Conservation (phyloP, 2,113 vertebrate species). For the Pluvianellus socialis region DNA sequence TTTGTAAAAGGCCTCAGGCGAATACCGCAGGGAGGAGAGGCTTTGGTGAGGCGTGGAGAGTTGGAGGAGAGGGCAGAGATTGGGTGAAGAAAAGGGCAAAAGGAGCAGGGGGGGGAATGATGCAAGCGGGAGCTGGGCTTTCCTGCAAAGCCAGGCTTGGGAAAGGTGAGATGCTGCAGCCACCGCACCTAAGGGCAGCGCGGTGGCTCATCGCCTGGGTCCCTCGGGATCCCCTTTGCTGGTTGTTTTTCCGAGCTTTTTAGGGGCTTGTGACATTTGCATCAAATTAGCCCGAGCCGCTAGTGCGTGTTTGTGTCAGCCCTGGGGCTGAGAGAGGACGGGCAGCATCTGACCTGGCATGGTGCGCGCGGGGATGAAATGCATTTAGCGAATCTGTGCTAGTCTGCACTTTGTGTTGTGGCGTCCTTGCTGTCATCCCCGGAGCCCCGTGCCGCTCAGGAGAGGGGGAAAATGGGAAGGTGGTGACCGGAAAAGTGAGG, state of each 20-base stretch:
- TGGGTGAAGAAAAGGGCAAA: background rate
- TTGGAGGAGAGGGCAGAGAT: background rate
- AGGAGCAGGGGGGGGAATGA: background rate
- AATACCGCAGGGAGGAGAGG: background rate
- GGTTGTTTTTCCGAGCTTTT: background rate
- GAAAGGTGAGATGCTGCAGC: too few relatives aligned
- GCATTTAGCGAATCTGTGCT: accelerated
- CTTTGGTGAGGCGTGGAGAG: background rate
- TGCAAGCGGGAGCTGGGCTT: background rate
- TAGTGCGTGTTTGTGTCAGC: background rate
- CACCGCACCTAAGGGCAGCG: too few relatives aligned
- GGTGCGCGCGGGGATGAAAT: background rate
- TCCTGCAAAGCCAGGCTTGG: background rate
- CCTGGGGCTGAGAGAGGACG: background rate
- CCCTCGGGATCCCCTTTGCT: background rate
- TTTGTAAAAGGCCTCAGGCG: background rate
- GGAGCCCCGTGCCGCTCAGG: background rate
- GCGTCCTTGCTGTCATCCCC: background rate
- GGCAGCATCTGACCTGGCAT: background rate
- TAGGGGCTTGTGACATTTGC: background rate
- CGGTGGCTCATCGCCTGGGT: too few relatives aligned
- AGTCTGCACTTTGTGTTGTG: accelerated
- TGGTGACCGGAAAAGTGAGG: background rate
- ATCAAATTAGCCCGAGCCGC: background rate
- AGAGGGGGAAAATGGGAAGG: background rate